Base-by-base conservation (phyloP, 2,113 vertebrate species). In the Laterallus jamaicensis region DNA sequence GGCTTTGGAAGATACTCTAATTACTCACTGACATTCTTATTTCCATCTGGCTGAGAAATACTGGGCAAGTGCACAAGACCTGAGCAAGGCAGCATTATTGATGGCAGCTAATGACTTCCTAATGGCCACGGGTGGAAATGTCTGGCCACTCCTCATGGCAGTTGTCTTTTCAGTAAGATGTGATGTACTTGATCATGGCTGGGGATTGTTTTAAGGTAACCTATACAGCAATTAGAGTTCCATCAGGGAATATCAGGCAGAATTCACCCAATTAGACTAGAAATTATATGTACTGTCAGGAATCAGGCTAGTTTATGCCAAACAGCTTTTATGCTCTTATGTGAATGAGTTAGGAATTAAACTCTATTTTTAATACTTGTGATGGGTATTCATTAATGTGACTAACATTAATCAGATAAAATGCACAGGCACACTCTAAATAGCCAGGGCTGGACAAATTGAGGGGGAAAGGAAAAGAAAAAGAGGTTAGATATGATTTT, bases 391-490 rank as follows among this genome's bases (percentile, higher is more conserved):
- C 44, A 58, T 86, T 80, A 35, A 39, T 11, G 19, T 2, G 32
- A 54, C 10, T 15, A 21, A 58, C 24, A 69, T 18, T 56, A 82
- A n/a, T 31, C 22, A 8, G 15, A 29, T 19, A 6, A 90, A 83
- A 74, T 6, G 1, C 5, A 22, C 37, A 59, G 31, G 40, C 58
- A 54, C 13, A 54, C 28, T 62, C 29, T 50, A 21, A 75, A 64
- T 32, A 67, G 16, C 31, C 42, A 74, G 13, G 32, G 47, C 35
- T 75, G 82, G 74, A 32, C 17, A 39, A 55, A 58, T 11, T 73
- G 0, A 26, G 16, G 19, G 8, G 20, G 0, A 15, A 15, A 7
- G 2, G 15, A 17, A 24, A 15, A 7, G 2, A 17, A 17, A 24
- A 15, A 6, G 2, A 1, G 0, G 2, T 3, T 0, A 70, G 73